These are phyloP conservation scores for Felis chaus DNA, from an alignment of 2,113 vertebrate genomes.

Conservation along the genomic window DNA sequence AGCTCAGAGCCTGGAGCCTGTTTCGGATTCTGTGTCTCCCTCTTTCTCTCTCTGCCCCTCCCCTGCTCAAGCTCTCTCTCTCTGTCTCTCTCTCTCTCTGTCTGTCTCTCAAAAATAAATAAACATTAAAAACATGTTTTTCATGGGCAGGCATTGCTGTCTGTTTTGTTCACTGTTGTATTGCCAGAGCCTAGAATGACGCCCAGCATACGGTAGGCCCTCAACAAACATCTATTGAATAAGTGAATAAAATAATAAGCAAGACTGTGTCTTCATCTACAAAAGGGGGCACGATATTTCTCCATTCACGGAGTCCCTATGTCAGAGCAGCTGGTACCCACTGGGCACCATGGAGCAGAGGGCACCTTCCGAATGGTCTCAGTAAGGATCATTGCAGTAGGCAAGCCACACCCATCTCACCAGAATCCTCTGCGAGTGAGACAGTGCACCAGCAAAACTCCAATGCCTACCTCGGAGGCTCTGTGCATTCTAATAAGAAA, in stretches of 20 bases:
- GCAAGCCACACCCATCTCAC: neutral
- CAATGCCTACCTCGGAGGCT: neutral
- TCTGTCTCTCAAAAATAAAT: too few species aligned
- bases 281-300: neutral
- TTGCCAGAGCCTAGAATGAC: neutral
- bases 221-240: neutral
- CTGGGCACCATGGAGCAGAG: neutral
- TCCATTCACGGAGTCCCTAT: neutral
- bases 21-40: too few species aligned
- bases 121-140: too few species aligned
- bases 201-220: neutral
- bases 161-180: neutral
- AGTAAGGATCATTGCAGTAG: neutral
- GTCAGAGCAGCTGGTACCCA: neutral
- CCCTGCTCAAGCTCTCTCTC: too few species aligned
- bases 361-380: neutral
- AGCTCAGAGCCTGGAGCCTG: too few species aligned
- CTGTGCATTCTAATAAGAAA: conserved; percentile 38
- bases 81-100: too few species aligned
- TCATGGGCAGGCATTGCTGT: neutral
- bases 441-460: neutral
- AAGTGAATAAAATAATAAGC: neutral
- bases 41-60: too few species aligned
- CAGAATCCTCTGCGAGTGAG: neutral
- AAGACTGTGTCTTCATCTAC: neutral